These are phyloP conservation scores for Cyanoramphus novaezelandiae DNA, from an alignment of 2,113 vertebrate species.

Conservation along the genomic window DNA sequence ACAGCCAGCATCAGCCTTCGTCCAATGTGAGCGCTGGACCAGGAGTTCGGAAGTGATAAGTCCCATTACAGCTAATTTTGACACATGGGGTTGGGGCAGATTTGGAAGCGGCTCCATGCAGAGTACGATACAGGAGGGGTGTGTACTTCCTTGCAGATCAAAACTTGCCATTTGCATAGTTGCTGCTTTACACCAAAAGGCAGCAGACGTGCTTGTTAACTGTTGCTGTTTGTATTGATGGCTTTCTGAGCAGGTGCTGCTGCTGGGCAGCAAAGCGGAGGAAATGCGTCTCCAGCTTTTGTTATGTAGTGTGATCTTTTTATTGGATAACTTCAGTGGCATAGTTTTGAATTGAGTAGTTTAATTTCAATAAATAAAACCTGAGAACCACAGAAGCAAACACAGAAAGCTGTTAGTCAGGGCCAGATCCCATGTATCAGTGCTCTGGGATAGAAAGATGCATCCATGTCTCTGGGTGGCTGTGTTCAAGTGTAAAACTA, in stretches of 20 bases:
- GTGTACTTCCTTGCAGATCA: not conserved
- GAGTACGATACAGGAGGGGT: not conserved
- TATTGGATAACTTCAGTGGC: not conserved
- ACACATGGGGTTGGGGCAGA: not conserved
- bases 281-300: not conserved
- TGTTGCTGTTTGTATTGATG: not conserved
- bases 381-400: not conserved
- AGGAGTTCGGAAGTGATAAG: not conserved
- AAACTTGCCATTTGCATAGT: not conserved
- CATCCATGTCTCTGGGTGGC: accelerated
- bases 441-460: not conserved
- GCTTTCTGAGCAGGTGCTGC: not conserved
- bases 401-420: not conserved
- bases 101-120: not conserved
- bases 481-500: not conserved
- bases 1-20: not conserved
- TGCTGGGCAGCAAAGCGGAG: not conserved
- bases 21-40: accelerated
- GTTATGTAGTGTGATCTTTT: not conserved
- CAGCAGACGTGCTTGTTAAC: accelerated
- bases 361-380: not conserved
- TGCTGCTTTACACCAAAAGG: not conserved
- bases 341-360: not conserved
- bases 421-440: not conserved
- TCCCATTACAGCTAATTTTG: not conserved